phyloP scores from a whole-genome alignment of 1,140 invertebrate genomes.

The Cryptotermes secundus region DNA sequence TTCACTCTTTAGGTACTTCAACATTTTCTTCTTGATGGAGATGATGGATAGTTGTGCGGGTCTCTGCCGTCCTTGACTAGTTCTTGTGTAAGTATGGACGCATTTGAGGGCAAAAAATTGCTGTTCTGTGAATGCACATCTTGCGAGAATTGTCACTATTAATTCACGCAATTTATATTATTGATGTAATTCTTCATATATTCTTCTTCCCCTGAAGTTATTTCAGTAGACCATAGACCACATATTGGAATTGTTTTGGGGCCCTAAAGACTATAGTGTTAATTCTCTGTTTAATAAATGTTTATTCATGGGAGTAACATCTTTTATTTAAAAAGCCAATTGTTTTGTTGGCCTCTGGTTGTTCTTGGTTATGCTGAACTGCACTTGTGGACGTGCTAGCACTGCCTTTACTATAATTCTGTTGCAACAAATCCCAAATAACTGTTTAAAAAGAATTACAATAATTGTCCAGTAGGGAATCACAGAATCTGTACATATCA shows the following conservation, averaged over 20 bases:
- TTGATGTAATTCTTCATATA: background rate
- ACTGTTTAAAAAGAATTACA: background rate
- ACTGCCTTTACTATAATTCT: background rate
- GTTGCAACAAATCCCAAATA: background rate
- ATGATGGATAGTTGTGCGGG: conserved; percentile 15
- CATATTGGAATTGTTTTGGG: background rate
- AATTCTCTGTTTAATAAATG: background rate
- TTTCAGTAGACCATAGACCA: conserved; percentile 6
- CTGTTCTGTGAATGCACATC: background rate
- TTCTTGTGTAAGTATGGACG: conserved; percentile 6
- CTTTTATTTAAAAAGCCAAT: background rate
- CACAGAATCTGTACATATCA: no score
- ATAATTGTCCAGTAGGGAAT: background rate
- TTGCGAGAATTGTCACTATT: background rate
- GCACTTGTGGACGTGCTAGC: conserved; percentile 5
- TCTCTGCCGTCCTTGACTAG: conserved; percentile 14
- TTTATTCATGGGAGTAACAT: background rate
- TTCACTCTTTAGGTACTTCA: conserved; percentile 12
- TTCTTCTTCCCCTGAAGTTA: background rate
- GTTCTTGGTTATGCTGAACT: background rate
- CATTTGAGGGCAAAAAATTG: conserved; percentile 16
- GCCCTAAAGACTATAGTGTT: background rate
- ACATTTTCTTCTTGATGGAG: conserved; percentile 15
- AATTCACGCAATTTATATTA: background rate
- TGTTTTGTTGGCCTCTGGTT: background rate